Percentiles rank a stretch among this genome's conserved stretches.
phyloP scores from a whole-genome alignment of 1,140 invertebrate species.

The Dermatophagoides farinae region DNA sequence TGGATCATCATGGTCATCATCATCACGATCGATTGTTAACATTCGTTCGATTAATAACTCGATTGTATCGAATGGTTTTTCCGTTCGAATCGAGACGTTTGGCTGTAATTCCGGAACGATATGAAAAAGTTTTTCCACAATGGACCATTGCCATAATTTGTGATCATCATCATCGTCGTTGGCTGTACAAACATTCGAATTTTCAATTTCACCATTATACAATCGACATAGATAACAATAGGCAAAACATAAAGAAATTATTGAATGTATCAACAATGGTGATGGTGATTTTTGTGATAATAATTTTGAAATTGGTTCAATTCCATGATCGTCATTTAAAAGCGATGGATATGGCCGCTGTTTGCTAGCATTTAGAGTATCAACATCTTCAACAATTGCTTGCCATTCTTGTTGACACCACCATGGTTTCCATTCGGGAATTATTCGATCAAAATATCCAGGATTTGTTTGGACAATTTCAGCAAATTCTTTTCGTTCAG shows the following conservation, averaged over 20 bases:
- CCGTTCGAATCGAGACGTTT: background rate
- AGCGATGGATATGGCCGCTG: background rate
- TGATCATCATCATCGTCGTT: background rate
- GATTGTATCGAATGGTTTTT: background rate
- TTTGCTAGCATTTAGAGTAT: background rate
- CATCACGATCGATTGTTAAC: background rate
- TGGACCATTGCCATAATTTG: background rate
- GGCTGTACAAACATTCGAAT: background rate
- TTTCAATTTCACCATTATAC: slow-evolving; percentile 1
- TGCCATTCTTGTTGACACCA: background rate
- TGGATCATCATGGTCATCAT: background rate
- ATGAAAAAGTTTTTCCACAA: background rate
- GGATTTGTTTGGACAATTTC: background rate
- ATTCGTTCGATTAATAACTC: background rate
- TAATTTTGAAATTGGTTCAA: background rate
- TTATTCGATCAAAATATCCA: background rate
- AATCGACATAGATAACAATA: background rate
- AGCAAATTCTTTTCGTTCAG: background rate
- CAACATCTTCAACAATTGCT: background rate
- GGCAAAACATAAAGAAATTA: background rate
- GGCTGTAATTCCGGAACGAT: background rate
- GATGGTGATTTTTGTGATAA: background rate
- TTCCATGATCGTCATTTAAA: background rate
- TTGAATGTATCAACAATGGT: background rate
- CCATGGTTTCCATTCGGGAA: background rate